phyloP scores from a whole-genome alignment of 2,888 invertebrate species.

The Saturnia japonica region DNA sequence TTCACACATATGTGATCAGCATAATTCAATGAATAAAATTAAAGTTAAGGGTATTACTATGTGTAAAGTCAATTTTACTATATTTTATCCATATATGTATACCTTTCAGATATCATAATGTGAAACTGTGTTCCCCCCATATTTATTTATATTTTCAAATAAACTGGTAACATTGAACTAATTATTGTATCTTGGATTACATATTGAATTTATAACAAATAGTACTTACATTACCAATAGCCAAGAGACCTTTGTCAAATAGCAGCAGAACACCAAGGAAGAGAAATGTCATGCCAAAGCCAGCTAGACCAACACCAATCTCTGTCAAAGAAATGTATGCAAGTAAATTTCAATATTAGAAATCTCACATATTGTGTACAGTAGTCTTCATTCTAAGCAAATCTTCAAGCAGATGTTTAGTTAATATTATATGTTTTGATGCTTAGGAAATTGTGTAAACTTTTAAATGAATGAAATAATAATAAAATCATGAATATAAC shows the following conservation, averaged over 20 bases:
- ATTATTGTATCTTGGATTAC: background rate
- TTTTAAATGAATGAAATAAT: background rate
- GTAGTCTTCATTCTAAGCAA: too few species aligned
- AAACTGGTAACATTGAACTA: background rate
- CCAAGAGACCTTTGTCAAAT: conserved; percentile 98
- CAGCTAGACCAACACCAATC: conserved; percentile 98
- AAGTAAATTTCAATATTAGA: background rate
- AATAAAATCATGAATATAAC: background rate
- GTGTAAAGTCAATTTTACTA: too few species aligned
- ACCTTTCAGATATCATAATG: too few species aligned
- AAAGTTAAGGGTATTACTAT: too few species aligned
- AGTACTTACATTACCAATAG: conserved; percentile 99
- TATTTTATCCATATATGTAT: too few species aligned
- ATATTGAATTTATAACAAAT: background rate
- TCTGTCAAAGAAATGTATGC: conserved; percentile 83
- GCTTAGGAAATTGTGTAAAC: background rate
- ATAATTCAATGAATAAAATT: too few species aligned
- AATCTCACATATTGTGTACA: too few species aligned
- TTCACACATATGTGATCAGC: too few species aligned
- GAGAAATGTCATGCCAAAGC: conserved; percentile 97
- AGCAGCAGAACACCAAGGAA: conserved; percentile 95
- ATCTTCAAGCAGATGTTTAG: background rate
- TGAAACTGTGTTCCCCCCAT: too few species aligned
- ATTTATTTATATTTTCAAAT: too few species aligned
- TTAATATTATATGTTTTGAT: background rate